Evolutionary conservation across 2,888 invertebrate genomes (phyloP), one percentile per base, ranked within the genome.

Genomic region (Lepidochrysops patricia): DNA sequence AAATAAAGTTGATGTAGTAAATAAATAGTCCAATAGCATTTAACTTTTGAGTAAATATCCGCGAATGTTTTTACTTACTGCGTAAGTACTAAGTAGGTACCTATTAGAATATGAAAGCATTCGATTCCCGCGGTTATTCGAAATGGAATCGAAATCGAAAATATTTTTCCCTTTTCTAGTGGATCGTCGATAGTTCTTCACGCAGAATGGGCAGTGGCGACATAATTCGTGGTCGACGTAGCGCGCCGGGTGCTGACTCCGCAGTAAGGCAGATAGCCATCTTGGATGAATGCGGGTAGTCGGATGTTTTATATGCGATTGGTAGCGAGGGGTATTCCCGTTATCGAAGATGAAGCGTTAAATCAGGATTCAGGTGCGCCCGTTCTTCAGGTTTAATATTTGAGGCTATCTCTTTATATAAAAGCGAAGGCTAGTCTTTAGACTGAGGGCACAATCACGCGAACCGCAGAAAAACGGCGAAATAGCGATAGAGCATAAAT

Each of bases 361-460:
- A 85, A 86, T 86, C 85, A 85, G 79, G 73, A 72, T 75, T 77
- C 79, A 84, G 79, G 73, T 72, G 76, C 76, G 79, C 82, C 77
- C 82, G 79, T 84, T 80, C 82, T 60, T 65, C 64, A 43, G 57
- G 27, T 23, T 57, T 43, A 43, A 27, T 27, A 43, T 19, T 23
- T 9, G 43, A 43, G 43, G 23, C 19, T 43, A 43, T 43, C 7
- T 19, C 19, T 19, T n/a, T 19, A 43, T 23, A 19, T 9, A 43
- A 43, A 9, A 19, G 29, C 6, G 43, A 43, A 6, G 19, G 12
- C 19, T 2, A 12, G 19, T 7, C 43, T 9, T 5, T n/a, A 35
- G n/a, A n/a, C n/a, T n/a, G n/a, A n/a, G n/a, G n/a, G n/a, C n/a
- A n/a, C n/a, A n/a, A n/a, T n/a, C n/a, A n/a, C n/a, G n/a, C n/a